Conservation (phyloP, 2,888 invertebrate species). For the Rhagium mordax region DNA sequence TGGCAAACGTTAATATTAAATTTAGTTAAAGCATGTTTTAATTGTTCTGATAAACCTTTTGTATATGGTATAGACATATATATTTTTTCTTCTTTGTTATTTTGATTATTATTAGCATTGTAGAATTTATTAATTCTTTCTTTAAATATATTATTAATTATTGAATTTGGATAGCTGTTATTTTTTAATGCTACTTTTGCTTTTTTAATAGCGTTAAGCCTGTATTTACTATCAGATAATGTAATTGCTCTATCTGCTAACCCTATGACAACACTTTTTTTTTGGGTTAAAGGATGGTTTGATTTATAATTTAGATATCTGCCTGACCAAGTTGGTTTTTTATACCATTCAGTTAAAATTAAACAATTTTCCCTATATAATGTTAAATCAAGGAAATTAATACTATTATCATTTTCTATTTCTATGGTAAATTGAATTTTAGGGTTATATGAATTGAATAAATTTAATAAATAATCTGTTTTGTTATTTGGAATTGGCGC, state of each 20-base stretch:
- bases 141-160: too few species aligned
- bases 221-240: too few species aligned
- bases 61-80: too few species aligned
- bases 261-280: background rate
- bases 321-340: background rate
- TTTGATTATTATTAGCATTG: too few species aligned
- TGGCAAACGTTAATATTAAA: too few species aligned
- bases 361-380: background rate
- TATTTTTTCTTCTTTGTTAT: too few species aligned
- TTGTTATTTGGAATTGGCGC: background rate
- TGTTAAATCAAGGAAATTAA: background rate
- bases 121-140: too few species aligned
- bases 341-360: background rate
- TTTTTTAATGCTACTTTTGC: too few species aligned
- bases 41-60: too few species aligned
- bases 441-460: background rate
- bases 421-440: background rate
- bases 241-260: background rate
- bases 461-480: background rate
- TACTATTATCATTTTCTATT: background rate
- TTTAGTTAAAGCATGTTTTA: too few species aligned
- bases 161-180: too few species aligned
- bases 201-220: too few species aligned
- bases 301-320: background rate
- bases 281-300: background rate